Base-by-base conservation (phyloP, 2,888 invertebrate genomes). In the Eulithis testata region DNA sequence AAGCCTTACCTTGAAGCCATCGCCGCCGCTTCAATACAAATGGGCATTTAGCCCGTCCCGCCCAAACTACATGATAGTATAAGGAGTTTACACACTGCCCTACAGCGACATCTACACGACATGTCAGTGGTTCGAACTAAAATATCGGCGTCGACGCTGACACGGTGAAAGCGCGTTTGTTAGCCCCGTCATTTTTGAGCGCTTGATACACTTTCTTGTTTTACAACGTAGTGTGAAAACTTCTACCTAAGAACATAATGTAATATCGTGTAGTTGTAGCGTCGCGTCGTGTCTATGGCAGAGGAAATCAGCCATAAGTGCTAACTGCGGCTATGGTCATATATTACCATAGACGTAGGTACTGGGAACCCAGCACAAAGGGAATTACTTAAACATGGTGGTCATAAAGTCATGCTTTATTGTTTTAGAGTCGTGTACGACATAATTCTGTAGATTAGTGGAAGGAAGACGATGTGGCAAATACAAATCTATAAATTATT, bases 21-120 rank as follows among this genome's bases (percentile, higher is more conserved):
- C 65, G 62, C 50, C 21, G 21, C 21, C 12, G 11, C 53, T 58
- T 60, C 65, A 67, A 68, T 68, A 70, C 65, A 72, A 70, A 72
- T 72, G 70, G 66, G n/a, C 68, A 70, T 66, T 70, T 63, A 66
- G 47, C 9, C 4, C 4, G 27, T 40, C 12, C 62, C 66, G 47
- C 67, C 61, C 64, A 47, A 11, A 50, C 53, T 21, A 67, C 67
- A 69, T 60, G 64, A 27, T 9, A 8, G 40, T 8, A 11, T 40
- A 40, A 5, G 31, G 31, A 5, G 9, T 40, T 9, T 40, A 9
- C 40, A 40, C 40, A 9, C 40, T 8, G 9, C 40, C 6, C 40
- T 5, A 40, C 2, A 40, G 6, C 40, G 40, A 40, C 9, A 40
- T n/a, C 40, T 4, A 40, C 0, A 40, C 8, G 9, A 40, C 40